Conservation (phyloP, 2,888 invertebrate species). For the Drosophila affinis region DNA sequence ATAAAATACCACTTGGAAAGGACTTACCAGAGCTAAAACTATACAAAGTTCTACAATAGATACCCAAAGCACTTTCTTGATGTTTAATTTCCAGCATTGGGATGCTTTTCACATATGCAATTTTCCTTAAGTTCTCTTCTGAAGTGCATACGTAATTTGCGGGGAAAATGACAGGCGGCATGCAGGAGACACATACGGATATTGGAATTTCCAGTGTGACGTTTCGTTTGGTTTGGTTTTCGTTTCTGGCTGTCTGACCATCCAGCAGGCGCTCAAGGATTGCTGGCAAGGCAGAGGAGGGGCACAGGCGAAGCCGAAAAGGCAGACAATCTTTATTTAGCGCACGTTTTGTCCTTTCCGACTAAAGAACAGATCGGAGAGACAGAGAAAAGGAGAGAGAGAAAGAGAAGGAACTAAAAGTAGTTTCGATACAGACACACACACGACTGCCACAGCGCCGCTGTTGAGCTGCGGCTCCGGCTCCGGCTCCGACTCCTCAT, state of each 20-base stretch:
- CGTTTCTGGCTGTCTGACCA: constrained; percentile 15
- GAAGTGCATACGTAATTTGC: background rate
- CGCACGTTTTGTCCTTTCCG: constrained; percentile 53
- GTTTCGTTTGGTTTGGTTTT: constrained; percentile 40
- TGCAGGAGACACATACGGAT: constrained; percentile 25
- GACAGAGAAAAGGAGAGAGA: background rate
- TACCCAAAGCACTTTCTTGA: too few relatives aligned
- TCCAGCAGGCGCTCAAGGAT: constrained; percentile 1
- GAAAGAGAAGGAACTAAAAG: background rate
- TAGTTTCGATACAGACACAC: constrained; percentile 23
- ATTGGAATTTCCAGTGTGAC: constrained; percentile 51
- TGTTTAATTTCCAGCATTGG: background rate
- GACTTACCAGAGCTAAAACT: background rate
- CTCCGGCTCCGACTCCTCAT: constrained; percentile 13
- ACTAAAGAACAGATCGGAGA: background rate
- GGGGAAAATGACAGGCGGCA: background rate
- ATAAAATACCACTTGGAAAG: too few relatives aligned
- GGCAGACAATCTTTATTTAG: constrained; percentile 59
- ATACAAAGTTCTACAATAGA: too few relatives aligned
- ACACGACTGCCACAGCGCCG: constrained; percentile 8
- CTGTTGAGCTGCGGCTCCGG: too few relatives aligned
- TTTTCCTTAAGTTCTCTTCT: background rate
- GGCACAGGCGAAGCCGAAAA: background rate
- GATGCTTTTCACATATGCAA: background rate
- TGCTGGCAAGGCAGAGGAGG: background rate